phyloP scores from a whole-genome alignment of 2,888 invertebrate genomes.

The Adela reaumurella region DNA sequence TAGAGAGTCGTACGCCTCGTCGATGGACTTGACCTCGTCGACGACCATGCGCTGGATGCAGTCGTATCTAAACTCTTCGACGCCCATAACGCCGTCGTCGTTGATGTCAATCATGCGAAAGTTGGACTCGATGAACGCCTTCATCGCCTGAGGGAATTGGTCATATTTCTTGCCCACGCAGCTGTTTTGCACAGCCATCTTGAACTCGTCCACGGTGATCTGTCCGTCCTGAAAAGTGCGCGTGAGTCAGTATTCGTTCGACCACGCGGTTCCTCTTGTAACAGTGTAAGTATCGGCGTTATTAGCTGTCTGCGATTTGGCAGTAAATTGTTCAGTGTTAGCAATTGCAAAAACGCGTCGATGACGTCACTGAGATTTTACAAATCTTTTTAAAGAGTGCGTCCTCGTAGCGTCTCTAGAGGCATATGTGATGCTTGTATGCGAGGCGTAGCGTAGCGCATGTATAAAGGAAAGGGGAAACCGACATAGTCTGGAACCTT shows the following conservation, averaged over 20 bases:
- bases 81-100: constrained; percentile 72
- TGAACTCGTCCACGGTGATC: constrained; percentile 78
- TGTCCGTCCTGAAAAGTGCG: constrained; percentile 66
- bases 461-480: constrained; percentile 27
- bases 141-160: constrained; percentile 83
- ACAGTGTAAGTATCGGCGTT: not conserved
- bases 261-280: not conserved
- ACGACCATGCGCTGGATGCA: constrained; percentile 78
- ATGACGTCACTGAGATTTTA: not conserved
- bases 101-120: constrained; percentile 79
- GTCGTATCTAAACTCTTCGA: constrained; percentile 80
- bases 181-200: constrained; percentile 73
- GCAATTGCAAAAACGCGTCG: not conserved
- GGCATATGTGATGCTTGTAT: constrained; percentile 1
- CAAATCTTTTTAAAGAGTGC: not conserved
- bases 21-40: constrained; percentile 70
- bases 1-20: constrained; percentile 73
- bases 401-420: not conserved
- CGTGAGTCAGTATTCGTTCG: constrained; percentile 4
- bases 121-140: constrained; percentile 80
- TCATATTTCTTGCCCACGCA: constrained; percentile 74
- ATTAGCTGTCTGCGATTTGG: not conserved
- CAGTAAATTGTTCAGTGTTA: not conserved
- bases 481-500: constrained; percentile 67
- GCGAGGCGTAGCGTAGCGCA: constrained; percentile 20